Evolutionary conservation across 2,797 vertebrate genomes (phyloP).

Genomic region (Chelon labrosus): DNA sequence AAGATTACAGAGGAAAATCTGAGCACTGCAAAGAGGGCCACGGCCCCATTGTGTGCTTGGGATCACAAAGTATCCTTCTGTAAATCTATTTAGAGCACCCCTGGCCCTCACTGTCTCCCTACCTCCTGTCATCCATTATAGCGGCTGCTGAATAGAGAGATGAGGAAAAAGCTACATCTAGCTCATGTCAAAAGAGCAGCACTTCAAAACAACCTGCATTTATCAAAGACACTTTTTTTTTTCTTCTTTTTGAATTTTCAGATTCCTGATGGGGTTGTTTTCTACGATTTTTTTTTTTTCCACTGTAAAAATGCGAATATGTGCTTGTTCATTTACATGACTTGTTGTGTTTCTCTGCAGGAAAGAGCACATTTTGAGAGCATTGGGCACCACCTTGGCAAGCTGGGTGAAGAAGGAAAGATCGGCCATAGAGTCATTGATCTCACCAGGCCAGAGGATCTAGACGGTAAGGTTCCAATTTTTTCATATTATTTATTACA

Average conservation of each 20-base stretch:
- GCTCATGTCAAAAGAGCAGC: slow-evolving; percentile 78
- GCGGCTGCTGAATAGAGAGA: slow-evolving; percentile 76
- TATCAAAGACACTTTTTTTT: slow-evolving; percentile 63
- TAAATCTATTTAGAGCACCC: slow-evolving; percentile 84
- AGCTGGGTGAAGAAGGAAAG: slow-evolving; percentile 95
- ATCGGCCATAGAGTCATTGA: slow-evolving; percentile 97
- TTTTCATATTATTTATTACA: background rate
- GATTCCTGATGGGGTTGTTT: slow-evolving; percentile 55
- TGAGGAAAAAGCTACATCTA: slow-evolving; percentile 75
- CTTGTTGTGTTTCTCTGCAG: slow-evolving; percentile 78
- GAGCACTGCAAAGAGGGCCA: slow-evolving; percentile 80
- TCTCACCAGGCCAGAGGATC: slow-evolving; percentile 98
- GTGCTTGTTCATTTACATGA: slow-evolving; percentile 68
- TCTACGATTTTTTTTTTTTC: slow-evolving; percentile 30
- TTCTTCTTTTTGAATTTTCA: slow-evolving; percentile 60
- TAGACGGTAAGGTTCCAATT: slow-evolving; percentile 89
- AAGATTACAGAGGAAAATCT: slow-evolving; percentile 83
- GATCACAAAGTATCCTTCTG: slow-evolving; percentile 84
- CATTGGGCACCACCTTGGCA: slow-evolving; percentile 92
- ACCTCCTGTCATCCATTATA: slow-evolving; percentile 80
- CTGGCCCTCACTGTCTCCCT: slow-evolving; percentile 80
- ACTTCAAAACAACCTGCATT: slow-evolving; percentile 76
- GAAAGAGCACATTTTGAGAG: slow-evolving; percentile 96
- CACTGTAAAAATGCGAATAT: slow-evolving; percentile 45
- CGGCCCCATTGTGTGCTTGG: slow-evolving; percentile 81